phyloP scores from a whole-genome alignment of 1,140 invertebrate species.

The Drosophila rufa region DNA sequence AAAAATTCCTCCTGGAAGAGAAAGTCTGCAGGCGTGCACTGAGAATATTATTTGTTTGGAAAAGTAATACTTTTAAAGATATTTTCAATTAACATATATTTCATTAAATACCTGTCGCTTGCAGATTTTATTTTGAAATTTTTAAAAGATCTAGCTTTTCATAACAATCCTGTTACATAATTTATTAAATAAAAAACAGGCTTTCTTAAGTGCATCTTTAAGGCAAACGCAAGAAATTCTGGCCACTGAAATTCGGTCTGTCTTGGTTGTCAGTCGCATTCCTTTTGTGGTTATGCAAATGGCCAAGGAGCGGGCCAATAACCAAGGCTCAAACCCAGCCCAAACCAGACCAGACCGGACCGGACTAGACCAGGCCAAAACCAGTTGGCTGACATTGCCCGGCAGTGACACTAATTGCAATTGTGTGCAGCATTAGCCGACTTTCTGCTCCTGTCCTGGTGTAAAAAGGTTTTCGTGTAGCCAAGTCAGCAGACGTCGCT shows the following conservation, averaged over 20 bases:
- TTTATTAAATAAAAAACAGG: not conserved
- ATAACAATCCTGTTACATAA: too few species aligned
- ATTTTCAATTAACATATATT: too few species aligned
- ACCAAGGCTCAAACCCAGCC: constrained; percentile 14
- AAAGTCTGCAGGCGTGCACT: constrained; percentile 60
- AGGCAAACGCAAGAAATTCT: constrained; percentile 17
- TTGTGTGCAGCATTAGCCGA: constrained; percentile 77
- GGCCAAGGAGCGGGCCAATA: constrained; percentile 48
- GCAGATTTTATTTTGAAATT: too few species aligned
- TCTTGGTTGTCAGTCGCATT: constrained; percentile 48
- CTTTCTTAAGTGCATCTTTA: constrained; percentile 15
- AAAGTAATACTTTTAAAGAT: too few species aligned
- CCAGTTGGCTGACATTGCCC: constrained; percentile 49
- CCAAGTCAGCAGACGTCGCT: constrained; percentile 56
- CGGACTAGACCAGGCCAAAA: constrained; percentile 6
- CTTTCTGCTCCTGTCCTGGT: constrained; percentile 35
- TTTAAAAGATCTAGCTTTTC: too few species aligned
- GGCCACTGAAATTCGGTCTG: constrained; percentile 21
- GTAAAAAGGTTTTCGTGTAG: constrained; percentile 71
- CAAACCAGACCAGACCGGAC: not conserved
- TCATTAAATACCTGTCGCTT: too few species aligned
- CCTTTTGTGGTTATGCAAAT: constrained; percentile 76
- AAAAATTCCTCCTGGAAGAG: constrained; percentile 22
- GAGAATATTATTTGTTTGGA: not conserved
- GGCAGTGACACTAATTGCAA: constrained; percentile 81